Base-by-base conservation (phyloP, 2,797 vertebrate species). In the Microhierax caerulescens region DNA sequence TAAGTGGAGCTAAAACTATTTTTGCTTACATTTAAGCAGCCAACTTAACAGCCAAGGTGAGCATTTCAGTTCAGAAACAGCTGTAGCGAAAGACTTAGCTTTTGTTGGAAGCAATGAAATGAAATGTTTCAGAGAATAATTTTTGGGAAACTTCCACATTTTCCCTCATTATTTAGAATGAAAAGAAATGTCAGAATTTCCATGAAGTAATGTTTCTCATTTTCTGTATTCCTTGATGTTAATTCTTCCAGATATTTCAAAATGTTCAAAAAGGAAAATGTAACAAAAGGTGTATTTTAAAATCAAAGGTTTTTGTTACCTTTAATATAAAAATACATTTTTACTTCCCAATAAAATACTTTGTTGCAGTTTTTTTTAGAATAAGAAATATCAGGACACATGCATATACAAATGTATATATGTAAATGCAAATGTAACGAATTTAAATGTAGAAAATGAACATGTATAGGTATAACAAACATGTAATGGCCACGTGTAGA, bases 291-390 rank as follows among this genome's bases (percentile, higher is more conserved):
- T 32, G 5, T 54, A 20, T 20, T 92, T 80, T 65, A 48, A 63
- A 77, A 85, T 36, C 3, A 45, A 65, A 25, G 0, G 1, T 11
- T 48, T 57, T 68, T 0, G 12, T 67, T 79, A 16, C 3, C 9
- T 85, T 76, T 80, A 27, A n/a, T 43, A 47, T 19, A 7, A 67
- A 75, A 79, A 57, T 9, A 60, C 19, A 0, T 4, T 72, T 77
- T 77, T 72, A 28, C 10, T 87, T 75, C 13, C 10, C 25, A 51
- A 13, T 53, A 65, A 67, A 87, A 87, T 32, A 76, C 2, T 34
- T 68, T 3, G 3, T 14, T 54, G 14, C 1, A 8, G 0, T 30
- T 90, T 90, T 83, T 84, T 18, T 47, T 65, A 32, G 30, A 76
- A 61, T 75, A 15, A 14, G 11, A 45, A 72, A 3, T 25, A 50